phyloP scores from a whole-genome alignment of 1,140 invertebrate genomes.

The Physella acuta region DNA sequence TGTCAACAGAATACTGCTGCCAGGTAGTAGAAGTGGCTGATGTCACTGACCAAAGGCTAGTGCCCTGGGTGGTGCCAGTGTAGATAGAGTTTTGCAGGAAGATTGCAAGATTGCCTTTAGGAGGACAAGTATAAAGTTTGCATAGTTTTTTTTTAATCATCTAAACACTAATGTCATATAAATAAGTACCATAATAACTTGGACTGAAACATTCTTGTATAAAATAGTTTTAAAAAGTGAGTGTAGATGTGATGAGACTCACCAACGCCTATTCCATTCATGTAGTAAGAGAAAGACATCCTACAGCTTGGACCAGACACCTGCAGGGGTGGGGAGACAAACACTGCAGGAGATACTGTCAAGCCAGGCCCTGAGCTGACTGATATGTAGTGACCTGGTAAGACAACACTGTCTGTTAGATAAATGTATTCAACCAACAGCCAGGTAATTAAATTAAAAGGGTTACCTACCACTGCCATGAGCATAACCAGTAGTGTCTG shows the following conservation, averaged over 20 bases:
- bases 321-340: conserved; percentile 43
- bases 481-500: not conserved
- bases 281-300: conserved; percentile 71
- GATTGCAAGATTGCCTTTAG: conserved; percentile 44
- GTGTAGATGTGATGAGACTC: too few species aligned
- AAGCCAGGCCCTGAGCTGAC: conserved; percentile 65
- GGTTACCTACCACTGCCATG: not conserved
- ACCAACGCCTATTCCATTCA: conserved; percentile 67
- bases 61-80: conserved; percentile 22
- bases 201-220: too few species aligned
- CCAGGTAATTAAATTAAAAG: not conserved
- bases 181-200: too few species aligned
- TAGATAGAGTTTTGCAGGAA: conserved; percentile 37
- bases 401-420: not conserved
- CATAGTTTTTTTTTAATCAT: too few species aligned
- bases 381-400: conserved; percentile 74
- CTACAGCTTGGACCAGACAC: conserved; percentile 46
- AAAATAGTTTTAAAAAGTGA: too few species aligned
- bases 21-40: conserved; percentile 39
- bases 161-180: too few species aligned
- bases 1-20: conserved; percentile 40
- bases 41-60: conserved; percentile 36
- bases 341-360: conserved; percentile 34
- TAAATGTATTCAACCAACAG: not conserved
- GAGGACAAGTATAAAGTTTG: too few species aligned